Base-by-base conservation (phyloP, 2,888 invertebrate species). In the Dinocampus coccinellae region DNA sequence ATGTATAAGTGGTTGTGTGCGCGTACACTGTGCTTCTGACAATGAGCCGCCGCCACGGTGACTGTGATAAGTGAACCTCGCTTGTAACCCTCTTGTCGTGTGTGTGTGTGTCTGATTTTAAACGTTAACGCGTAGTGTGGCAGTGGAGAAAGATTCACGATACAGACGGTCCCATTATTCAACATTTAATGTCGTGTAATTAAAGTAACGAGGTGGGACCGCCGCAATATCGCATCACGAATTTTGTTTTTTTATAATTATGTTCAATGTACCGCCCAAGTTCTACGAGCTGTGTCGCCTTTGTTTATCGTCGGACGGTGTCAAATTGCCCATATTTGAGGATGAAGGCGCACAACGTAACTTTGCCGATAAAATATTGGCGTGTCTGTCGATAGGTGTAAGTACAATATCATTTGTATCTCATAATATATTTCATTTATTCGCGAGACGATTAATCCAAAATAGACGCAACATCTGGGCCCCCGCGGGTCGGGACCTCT, bases 261-360 rank as follows among this genome's bases (percentile, higher is more conserved):
- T 95, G 95, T 94, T 93, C 93, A 93, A 93, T 92, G 93, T 95
- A 92, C 95, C 95, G 92, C 92, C 93, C 91, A 95, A 95, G 92
- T 95, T 94, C 91, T 94, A 94, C 92, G 94, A 94, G 92, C 93
- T 95, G 91, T 95, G 95, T 93, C 94, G 95, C 91, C 93, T 95
- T 92, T 95, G 95, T 92, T 93, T 95, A 92, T 94, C 94, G 90
- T 85, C 87, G 81, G 88, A 92, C 91, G 93, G 93, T 91, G 91
- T 91, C 90, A 92, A 91, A 90, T 90, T 92, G 89, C 92, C 92
- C 90, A 92, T 93, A 90, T 93, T 93, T 89, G 92, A 92, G 89
- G 92, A 92, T 90, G 92, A 92, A 90, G 92, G 91, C 89, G 90
- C 91, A 88, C 91, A 92, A 89, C 90, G 91, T 85, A 91, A 90